Evolutionary conservation across 1,140 invertebrate genomes (phyloP), one percentile per base, ranked within the genome.

Genomic region (Cherax destructor): DNA sequence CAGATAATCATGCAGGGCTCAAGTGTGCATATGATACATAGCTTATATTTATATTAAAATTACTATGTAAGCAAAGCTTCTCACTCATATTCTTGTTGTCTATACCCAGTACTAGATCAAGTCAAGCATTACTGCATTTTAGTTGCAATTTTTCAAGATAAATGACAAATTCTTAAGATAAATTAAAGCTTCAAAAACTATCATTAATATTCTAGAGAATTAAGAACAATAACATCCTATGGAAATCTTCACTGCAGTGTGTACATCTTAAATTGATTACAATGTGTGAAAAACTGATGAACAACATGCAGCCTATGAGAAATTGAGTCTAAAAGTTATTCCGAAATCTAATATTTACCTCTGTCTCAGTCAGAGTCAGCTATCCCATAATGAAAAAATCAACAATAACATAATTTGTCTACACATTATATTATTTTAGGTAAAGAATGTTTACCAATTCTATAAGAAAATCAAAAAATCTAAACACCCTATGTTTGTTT

Each of bases 1-100:
- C 80, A 83, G 18, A 21, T 59, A 83, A 24, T 52, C 80, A 83
- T 83, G 80, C 80, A 83, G 61, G 59, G 61, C 41, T 49, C 41
- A 69, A 52, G 24, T 69, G 61, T 83, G 81, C 81, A 69, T 49
- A 56, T 13, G 9, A 30, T 74, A 74, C 24, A 74, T 10, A 74
- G 24, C 69, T 21, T 10, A 74, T 74, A 65, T 65, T 7, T 65
- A 18, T 13, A 18, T 18, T 18, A 18, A 65, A 65, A 9, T 74
- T 30, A 24, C 4, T 30, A 74, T 74, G 69, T 30, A 30, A 30
- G 69, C 69, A 74, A 74, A 74, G 69, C 69, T 30, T 74, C 69
- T 7, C 24, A 24, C 30, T 74, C 69, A 74, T 24, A 74, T 30
- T 30, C 24, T 30, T 74, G n/a, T 74, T 74, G 2, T 74, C n/a